Evolutionary conservation across 2,888 invertebrate genomes (phyloP).

Genomic region (Calliphora vomitoria): DNA sequence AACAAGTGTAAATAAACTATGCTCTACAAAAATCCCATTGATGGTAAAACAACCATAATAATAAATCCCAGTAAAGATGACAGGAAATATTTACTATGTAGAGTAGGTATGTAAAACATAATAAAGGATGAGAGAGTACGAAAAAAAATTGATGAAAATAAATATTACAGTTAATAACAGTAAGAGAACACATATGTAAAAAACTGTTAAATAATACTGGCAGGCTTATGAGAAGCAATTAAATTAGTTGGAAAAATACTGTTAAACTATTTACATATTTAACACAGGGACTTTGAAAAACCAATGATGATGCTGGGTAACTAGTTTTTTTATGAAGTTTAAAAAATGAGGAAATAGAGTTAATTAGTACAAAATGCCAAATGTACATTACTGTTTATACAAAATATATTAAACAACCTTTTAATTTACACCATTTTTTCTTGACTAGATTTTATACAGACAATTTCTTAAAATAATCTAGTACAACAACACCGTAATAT

Average conservation of each 20-base stretch:
- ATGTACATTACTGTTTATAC: too few species aligned
- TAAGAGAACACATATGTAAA: neutral
- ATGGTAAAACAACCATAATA: constrained; percentile 54
- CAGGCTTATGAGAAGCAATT: constrained; percentile 13
- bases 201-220: neutral
- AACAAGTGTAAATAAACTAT: constrained; percentile 56
- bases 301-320: too few species aligned
- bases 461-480: too few species aligned
- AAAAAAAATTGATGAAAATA: neutral
- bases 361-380: too few species aligned
- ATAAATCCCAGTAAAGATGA: constrained; percentile 47
- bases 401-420: too few species aligned
- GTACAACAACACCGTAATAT: too few species aligned
- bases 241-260: neutral
- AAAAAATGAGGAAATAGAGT: too few species aligned
- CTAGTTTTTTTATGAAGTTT: too few species aligned
- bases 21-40: constrained; percentile 25
- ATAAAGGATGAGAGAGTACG: neutral
- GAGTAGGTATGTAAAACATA: neutral
- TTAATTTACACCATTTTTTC: too few species aligned
- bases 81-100: constrained; percentile 26
- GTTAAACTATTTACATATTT: constrained; percentile 5
- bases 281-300: too few species aligned
- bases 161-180: neutral
- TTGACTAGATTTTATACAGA: too few species aligned